These are phyloP conservation scores for Pomacea canaliculata DNA, from an alignment of 2,888 invertebrate genomes.

Conservation along the genomic window DNA sequence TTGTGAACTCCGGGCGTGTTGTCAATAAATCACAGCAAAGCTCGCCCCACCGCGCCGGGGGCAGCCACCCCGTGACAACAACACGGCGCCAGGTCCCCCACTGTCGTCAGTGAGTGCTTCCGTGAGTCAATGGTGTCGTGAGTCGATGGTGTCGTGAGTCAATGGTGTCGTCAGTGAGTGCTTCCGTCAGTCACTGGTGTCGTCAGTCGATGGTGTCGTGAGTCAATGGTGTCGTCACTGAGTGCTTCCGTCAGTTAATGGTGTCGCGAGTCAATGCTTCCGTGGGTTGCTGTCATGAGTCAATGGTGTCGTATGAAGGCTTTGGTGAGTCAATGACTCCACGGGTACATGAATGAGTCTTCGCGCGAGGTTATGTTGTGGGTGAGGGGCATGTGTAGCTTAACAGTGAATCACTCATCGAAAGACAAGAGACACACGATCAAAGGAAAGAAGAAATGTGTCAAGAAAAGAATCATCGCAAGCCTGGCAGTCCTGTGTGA, in stretches of 20 bases:
- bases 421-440: too few species aligned
- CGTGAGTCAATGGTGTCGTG: conserved; percentile 18
- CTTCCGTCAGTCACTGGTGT: conserved; percentile 27
- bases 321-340: background rate
- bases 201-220: background rate
- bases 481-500: too few species aligned
- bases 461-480: too few species aligned
- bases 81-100: too few species aligned
- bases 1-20: too few species aligned
- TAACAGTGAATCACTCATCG: background rate
- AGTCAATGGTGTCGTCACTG: background rate
- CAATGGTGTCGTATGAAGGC: conserved; percentile 11
- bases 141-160: background rate
- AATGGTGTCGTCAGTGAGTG: background rate
- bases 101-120: conserved; percentile 10
- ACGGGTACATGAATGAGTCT: background rate
- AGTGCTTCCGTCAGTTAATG: conserved; percentile 24
- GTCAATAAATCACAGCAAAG: too few species aligned
- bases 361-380: background rate
- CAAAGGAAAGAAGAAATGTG: too few species aligned
- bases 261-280: conserved; percentile 5
- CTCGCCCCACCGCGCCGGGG: too few species aligned
- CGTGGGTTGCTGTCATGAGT: conserved; percentile 11
- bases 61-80: too few species aligned
- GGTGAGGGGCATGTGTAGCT: background rate